Evolutionary conservation across 1,140 invertebrate genomes (phyloP).

Genomic region (Hetaerina americana): DNA sequence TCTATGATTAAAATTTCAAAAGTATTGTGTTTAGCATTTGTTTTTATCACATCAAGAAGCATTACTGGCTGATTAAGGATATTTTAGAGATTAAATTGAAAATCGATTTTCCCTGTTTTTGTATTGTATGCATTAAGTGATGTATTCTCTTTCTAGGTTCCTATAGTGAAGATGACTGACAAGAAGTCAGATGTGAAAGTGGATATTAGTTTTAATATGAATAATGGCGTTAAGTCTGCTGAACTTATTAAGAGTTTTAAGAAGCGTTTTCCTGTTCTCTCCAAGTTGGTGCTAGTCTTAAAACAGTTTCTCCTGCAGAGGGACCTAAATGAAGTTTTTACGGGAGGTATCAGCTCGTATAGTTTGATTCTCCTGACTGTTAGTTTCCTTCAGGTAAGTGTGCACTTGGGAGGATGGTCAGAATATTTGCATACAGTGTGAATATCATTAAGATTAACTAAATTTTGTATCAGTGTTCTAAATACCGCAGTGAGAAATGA

Average conservation of each 20-base stretch:
- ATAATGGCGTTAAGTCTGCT: slow-evolving; percentile 86
- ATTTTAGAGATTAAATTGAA: no score
- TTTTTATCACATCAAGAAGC: no score
- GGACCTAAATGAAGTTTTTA: slow-evolving; percentile 98
- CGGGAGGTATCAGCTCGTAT: slow-evolving; percentile 96
- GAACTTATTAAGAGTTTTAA: slow-evolving; percentile 84
- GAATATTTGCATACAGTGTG: background rate
- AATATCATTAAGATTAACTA: background rate
- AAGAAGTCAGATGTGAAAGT: slow-evolving; percentile 83
- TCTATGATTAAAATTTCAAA: no score
- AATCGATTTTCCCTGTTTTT: no score
- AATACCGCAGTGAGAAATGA: background rate
- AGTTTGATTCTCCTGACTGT: slow-evolving; percentile 97
- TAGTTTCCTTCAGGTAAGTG: slow-evolving; percentile 80
- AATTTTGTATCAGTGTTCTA: background rate
- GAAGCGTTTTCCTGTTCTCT: slow-evolving; percentile 66
- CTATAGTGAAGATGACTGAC: slow-evolving; percentile 96
- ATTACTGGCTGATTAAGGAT: no score
- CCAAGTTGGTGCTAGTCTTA: slow-evolving; percentile 88
- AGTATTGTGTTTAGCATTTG: no score
- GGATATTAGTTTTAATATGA: slow-evolving; percentile 98
- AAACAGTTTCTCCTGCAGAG: slow-evolving; percentile 95
- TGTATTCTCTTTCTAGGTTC: no score
- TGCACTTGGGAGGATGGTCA: no score
- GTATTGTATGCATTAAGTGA: no score